Conservation (phyloP, 2,113 vertebrate genomes). For the Hassar affinis region DNA sequence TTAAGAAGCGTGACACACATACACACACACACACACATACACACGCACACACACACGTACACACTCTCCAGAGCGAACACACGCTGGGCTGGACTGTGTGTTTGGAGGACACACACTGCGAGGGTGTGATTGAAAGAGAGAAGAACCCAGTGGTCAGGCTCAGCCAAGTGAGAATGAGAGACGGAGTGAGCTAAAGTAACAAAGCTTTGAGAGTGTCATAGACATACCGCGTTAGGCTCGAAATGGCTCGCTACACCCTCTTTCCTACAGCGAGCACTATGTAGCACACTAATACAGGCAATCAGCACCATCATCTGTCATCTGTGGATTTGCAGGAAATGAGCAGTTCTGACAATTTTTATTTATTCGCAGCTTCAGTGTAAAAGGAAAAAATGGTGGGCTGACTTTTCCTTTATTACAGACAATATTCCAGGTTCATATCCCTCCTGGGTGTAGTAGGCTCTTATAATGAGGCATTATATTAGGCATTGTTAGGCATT, state of each 20-base stretch:
- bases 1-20: slow-evolving; percentile 40
- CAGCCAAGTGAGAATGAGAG: slow-evolving; percentile 36
- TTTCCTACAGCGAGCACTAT: too few species aligned
- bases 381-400: not conserved
- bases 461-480: not conserved
- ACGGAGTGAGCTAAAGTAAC: slow-evolving; percentile 16
- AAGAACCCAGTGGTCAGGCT: slow-evolving; percentile 33
- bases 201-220: not conserved
- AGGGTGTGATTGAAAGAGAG: slow-evolving; percentile 46
- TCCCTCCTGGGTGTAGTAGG: not conserved
- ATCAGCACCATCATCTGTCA: not conserved
- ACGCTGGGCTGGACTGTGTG: slow-evolving; percentile 44
- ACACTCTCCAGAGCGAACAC: slow-evolving; percentile 32
- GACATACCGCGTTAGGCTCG: not conserved
- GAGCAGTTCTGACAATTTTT: not conserved
- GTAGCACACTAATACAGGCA: not conserved
- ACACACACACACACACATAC: not conserved
- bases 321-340: not conserved
- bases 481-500: too few species aligned
- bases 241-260: not conserved
- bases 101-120: slow-evolving; percentile 41
- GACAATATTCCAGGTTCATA: not conserved
- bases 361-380: not conserved
- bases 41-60: slow-evolving; percentile 2
- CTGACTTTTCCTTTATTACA: not conserved